phyloP scores from a whole-genome alignment of 2,888 invertebrate genomes.

The Geophilus truncorum region DNA sequence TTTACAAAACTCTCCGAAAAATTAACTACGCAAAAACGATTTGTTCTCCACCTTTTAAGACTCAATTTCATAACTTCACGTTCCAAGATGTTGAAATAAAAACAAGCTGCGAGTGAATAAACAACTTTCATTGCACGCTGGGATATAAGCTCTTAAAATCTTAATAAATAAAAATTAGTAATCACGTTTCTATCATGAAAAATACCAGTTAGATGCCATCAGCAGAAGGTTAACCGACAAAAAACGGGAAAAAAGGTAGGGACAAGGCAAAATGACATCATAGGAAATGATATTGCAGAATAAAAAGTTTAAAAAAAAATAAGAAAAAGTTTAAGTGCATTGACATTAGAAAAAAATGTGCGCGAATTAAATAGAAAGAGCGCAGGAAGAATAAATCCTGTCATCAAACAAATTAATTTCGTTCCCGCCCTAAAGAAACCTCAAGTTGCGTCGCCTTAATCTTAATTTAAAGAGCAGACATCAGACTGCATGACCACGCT shows the following conservation, averaged over 20 bases:
- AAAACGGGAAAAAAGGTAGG: neutral
- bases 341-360: neutral
- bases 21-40: neutral
- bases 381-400: slow-evolving; percentile 2
- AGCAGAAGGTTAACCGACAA: neutral
- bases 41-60: neutral
- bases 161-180: neutral
- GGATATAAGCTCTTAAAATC: neutral
- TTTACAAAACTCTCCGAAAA: neutral
- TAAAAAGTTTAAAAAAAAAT: too few relatives aligned
- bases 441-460: neutral
- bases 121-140: neutral
- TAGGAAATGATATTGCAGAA: neutral
- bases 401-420: slow-evolving; percentile 13
- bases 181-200: neutral
- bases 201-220: neutral
- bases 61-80: neutral
- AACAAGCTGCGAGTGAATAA: neutral
- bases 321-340: neutral
- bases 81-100: neutral
- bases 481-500: slow-evolving; percentile 1
- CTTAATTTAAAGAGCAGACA: neutral
- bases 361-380: neutral
- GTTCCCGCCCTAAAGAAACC: neutral
- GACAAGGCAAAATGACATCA: neutral